These are phyloP conservation scores for Mesoligia furuncula DNA, from an alignment of 2,888 invertebrate genomes.

Conservation along the genomic window DNA sequence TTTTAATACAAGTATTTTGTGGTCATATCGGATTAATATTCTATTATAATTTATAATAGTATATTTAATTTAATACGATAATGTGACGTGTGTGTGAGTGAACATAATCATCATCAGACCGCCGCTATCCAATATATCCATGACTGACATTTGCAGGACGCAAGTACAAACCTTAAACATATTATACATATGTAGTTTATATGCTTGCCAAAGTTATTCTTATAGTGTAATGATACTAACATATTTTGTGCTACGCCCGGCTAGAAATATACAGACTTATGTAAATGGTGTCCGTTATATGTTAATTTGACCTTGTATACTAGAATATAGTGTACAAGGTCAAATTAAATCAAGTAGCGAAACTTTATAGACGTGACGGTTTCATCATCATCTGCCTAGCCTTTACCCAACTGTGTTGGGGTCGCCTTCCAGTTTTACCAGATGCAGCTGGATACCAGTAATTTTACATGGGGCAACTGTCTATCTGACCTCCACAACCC, in stretches of 20 bases:
- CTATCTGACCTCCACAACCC: background rate
- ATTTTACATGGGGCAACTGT: background rate
- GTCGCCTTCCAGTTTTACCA: background rate
- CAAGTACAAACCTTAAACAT: slow-evolving; percentile 78
- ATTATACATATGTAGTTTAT: slow-evolving; percentile 70
- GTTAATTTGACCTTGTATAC: no score
- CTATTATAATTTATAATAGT: background rate
- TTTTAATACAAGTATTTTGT: slow-evolving; percentile 31
- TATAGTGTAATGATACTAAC: slow-evolving; percentile 68
- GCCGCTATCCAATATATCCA: slow-evolving; percentile 66
- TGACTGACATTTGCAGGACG: slow-evolving; percentile 73
- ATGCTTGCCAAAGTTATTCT: slow-evolving; percentile 83
- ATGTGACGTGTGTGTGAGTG: slow-evolving; percentile 28
- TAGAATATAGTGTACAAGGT: no score
- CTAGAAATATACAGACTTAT: slow-evolving; percentile 48
- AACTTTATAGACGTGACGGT: background rate
- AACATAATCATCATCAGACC: slow-evolving; percentile 32
- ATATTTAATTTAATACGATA: slow-evolving; percentile 20
- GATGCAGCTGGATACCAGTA: background rate
- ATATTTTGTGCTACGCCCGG: slow-evolving; percentile 62
- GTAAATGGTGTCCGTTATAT: background rate
- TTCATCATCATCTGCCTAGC: background rate
- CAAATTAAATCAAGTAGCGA: background rate
- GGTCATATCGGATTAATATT: slow-evolving; percentile 35
- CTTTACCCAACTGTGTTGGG: no score